phyloP scores from a whole-genome alignment of 2,113 vertebrate species.

The Trichechus manatus region DNA sequence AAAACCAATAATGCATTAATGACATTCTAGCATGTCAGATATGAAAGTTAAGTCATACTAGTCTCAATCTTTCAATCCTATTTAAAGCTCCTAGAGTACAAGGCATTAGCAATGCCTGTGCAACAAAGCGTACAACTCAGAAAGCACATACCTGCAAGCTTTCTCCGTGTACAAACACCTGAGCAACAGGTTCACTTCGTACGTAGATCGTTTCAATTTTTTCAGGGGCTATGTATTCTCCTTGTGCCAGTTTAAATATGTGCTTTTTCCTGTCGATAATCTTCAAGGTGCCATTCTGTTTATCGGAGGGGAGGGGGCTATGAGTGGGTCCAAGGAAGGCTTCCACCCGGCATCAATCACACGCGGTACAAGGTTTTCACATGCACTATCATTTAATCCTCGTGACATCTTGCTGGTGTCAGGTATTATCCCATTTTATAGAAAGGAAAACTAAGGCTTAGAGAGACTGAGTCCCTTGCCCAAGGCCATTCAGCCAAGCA shows the following conservation, averaged over 20 bases:
- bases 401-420: not conserved
- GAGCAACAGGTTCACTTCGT: conserved; percentile 93
- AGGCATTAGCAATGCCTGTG: fast-evolving
- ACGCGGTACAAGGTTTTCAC: not conserved
- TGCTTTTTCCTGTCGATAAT: conserved; percentile 98
- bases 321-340: not conserved
- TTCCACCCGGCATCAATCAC: no score
- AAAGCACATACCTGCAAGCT: conserved; percentile 93
- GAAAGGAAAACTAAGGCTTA: not conserved
- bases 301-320: not conserved
- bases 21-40: fast-evolving
- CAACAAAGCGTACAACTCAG: fast-evolving
- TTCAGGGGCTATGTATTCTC: conserved; percentile 98
- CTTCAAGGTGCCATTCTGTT: conserved; percentile 97
- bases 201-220: conserved; percentile 96
- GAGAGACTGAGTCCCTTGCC: not conserved
- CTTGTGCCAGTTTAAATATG: conserved; percentile 98
- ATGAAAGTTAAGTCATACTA: not conserved
- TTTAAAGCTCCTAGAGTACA: not conserved
- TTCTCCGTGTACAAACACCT: conserved; percentile 97
- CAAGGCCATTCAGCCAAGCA: not conserved
- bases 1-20: fast-evolving
- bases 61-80: not conserved
- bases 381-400: not conserved
- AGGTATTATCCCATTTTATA: not conserved